Evolutionary conservation across 2,797 vertebrate genomes (phyloP), one percentile per base, ranked within the genome.

Genomic region (Enteromius thamalakanensis): DNA sequence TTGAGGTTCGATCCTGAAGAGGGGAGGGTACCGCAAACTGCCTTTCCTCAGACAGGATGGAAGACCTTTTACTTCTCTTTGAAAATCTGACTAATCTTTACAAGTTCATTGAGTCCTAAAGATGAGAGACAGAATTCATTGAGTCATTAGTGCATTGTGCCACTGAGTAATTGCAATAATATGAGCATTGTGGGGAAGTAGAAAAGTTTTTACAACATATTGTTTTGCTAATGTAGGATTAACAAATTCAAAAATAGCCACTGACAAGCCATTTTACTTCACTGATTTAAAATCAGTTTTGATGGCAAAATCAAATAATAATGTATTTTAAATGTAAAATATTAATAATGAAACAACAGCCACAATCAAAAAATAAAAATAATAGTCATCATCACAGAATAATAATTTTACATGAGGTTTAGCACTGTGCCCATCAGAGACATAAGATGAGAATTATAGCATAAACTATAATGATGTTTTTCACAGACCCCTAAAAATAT

Each of bases 1-100:
- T 89, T 86, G 88, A 85, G 19, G 95, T 93, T 51, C 17, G 62
- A 6, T 94, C 94, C 85, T 95, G 93, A 0, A 95, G 93, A 29
- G 95, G 94, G 91, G 94, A 94, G 87, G 94, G 92, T 85, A 94
- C 94, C 65, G 93, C 94, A 1, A 88, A 87, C 90, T 93, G 92
- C 95, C 92, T 14, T 92, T 96, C 84, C 94, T 45, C 76, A 74
- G 85, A 94, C 84, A 95, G 91, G 88, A 94, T 95, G 76, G 94
- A 95, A 89, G 95, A 95, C 47, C 11, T 4, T 69, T 70, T 19
- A 8, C 3, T 65, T 4, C 29, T 47, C 32, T 78, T 8, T 1
- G 29, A 65, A 29, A 65, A 49, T 64, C 21, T 7, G 64, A 74
- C 9, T 51, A n/a, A 15, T 51, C 5, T 69, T 29, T 12, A 45